Evolutionary conservation across 2,797 vertebrate genomes (phyloP), one percentile per base, ranked within the genome.

Genomic region (Gouania willdenowi): DNA sequence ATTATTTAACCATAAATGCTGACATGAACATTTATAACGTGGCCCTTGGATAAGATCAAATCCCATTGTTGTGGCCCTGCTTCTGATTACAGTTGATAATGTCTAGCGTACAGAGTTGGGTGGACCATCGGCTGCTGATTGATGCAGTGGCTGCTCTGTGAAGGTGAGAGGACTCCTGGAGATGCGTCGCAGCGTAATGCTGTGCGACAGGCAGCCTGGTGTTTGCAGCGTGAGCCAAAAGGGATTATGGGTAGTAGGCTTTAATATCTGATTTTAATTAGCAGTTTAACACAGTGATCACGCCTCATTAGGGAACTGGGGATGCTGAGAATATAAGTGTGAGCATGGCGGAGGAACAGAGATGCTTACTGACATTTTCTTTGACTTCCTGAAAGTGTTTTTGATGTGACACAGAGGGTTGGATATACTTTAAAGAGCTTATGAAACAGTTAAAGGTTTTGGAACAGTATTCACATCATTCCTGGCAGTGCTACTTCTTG

Each of bases 191-290:
- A 45, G 60, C 16, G 12, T 77, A 72, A 82, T 69, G 39, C 61
- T 50, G 22, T 40, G 63, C 68, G 68, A 78, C 73, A 81, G 79
- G 47, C 75, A 77, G 67, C 49, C 67, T 59, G 58, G 60, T 77
- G 73, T 81, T 83, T 77, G 64, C 57, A 79, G 67, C 56, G 14
- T 65, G 60, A 80, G 76, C 80, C 84, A 84, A 81, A 74, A 79
- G 80, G 77, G 80, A 89, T 89, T 83, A 85, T 86, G 74, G 78
- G 75, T 78, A 81, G 77, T 67, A 74, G 79, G 80, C 64, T 82
- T 79, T 86, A 86, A 86, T 86, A 87, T 88, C 83, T 82, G 82
- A 85, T 88, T 89, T 89, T 88, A 88, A 88, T 88, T 86, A 88
- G 71, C 74, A 80, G 77, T 84, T 80, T 87, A 86, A 87, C 77